Conservation (phyloP, 2,113 vertebrate genomes). For the Paramormyrops kingsleyae region DNA sequence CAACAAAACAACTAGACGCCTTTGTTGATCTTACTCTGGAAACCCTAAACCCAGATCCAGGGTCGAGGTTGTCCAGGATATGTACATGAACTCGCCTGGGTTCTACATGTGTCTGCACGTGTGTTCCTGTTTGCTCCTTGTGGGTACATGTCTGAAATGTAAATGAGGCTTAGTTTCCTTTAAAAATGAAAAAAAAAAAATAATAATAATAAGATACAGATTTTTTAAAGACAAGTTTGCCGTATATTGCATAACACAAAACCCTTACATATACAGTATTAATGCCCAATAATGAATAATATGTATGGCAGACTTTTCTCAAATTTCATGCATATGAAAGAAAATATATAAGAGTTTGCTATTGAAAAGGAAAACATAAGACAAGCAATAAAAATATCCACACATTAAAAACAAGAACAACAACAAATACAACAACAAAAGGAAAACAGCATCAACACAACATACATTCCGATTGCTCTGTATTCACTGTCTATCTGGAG, state of each 20-base stretch:
- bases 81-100: conserved; percentile 23
- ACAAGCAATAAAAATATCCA: conserved; percentile 64
- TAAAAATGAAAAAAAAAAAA: conserved; percentile 34
- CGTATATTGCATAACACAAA: conserved; percentile 72
- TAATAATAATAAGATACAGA: conserved; percentile 39
- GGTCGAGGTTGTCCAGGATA: conserved; percentile 65
- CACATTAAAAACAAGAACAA: conserved; percentile 47
- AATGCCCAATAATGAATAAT: conserved; percentile 86
- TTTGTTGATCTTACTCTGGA: conserved; percentile 54
- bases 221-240: conserved; percentile 67
- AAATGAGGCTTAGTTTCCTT: conserved; percentile 55
- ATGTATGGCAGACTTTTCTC: conserved; percentile 69
- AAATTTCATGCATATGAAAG: conserved; percentile 83
- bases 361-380: conserved; percentile 58
- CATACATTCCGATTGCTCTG: conserved; percentile 68
- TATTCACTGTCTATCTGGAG: conserved; percentile 46
- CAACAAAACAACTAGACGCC: conserved; percentile 23
- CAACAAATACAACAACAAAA: conserved; percentile 52
- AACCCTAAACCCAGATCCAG: conserved; percentile 54
- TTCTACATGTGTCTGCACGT: neutral
- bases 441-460: conserved; percentile 64
- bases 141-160: conserved; percentile 21
- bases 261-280: conserved; percentile 76
- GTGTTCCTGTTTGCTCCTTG: conserved; percentile 14
- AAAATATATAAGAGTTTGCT: conserved; percentile 60